A percentile compares a stretch with the other conserved stretches of the same genome.
phyloP scores from a whole-genome alignment of 2,888 invertebrate species.

The Empis livida region DNA sequence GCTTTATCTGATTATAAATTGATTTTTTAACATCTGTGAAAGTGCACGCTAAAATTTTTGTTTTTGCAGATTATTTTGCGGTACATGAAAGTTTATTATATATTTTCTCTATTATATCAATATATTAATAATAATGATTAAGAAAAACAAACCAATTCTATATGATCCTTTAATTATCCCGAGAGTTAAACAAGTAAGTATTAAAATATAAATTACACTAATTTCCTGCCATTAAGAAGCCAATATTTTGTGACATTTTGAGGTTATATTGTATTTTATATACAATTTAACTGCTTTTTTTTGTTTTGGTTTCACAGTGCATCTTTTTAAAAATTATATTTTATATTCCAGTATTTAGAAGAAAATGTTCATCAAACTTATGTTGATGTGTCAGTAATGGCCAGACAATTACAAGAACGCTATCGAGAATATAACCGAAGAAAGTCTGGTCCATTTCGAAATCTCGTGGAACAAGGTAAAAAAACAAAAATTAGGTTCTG shows the following conservation, averaged over 20 bases:
- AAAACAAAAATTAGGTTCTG: too few relatives aligned
- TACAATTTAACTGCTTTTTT: too few relatives aligned
- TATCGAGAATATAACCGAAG: constrained; percentile 68
- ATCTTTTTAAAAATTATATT: neutral
- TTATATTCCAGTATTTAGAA: constrained; percentile 52
- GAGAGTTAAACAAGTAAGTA: constrained; percentile 42
- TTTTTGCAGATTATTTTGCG: too few relatives aligned
- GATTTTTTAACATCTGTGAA: too few relatives aligned
- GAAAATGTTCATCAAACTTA: constrained; percentile 68
- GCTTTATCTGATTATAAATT: too few relatives aligned
- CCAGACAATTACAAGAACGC: constrained; percentile 60
- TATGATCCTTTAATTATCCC: constrained; percentile 45
- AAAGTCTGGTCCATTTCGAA: constrained; percentile 66
- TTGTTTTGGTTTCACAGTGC: too few relatives aligned
- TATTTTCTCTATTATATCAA: too few relatives aligned
- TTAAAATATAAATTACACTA: neutral
- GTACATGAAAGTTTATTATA: too few relatives aligned
- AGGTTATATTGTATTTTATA: constrained; percentile 18
- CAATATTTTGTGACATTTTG: constrained; percentile 6
- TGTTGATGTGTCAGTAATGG: constrained; percentile 74
- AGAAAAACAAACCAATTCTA: constrained; percentile 26
- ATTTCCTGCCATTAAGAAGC: neutral
- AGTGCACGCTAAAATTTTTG: too few relatives aligned
- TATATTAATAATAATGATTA: constrained; percentile 11
- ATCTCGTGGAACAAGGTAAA: constrained; percentile 54